These are phyloP conservation scores for Pseudachorutes palmiensis DNA, from an alignment of 1,140 invertebrate genomes.

Conservation along the genomic window DNA sequence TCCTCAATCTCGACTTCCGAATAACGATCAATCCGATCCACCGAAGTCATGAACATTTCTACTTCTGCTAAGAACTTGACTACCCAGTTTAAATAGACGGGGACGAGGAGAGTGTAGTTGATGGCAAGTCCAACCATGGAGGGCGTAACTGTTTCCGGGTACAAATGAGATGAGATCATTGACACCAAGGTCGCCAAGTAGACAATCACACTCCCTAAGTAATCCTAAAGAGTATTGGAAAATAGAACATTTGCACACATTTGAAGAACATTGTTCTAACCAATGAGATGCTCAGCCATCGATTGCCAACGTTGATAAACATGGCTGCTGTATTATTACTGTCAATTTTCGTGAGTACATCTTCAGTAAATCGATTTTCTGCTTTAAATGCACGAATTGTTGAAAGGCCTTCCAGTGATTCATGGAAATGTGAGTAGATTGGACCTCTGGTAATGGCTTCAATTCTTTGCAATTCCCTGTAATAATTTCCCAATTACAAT, in stretches of 20 bases:
- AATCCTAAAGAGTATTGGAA: conserved; percentile 53
- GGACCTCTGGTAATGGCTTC: conserved; percentile 57
- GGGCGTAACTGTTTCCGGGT: conserved; percentile 50
- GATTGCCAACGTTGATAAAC: conserved; percentile 65
- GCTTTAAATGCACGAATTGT: conserved; percentile 62
- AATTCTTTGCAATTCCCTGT: conserved; percentile 60
- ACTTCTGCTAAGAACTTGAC: conserved; percentile 69
- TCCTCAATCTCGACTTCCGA: conserved; percentile 51
- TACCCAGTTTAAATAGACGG: conserved; percentile 71
- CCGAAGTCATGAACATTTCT: conserved; percentile 68
- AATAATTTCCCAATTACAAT: conserved; percentile 10
- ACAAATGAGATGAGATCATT: conserved; percentile 49
- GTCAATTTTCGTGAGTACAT: conserved; percentile 59
- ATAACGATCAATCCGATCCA: conserved; percentile 61
- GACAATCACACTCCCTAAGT: conserved; percentile 66
- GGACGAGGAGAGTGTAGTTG: conserved; percentile 69
- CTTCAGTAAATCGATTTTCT: conserved; percentile 55
- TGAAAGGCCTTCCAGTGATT: conserved; percentile 58
- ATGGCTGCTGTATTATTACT: conserved; percentile 65
- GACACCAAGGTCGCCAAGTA: conserved; percentile 60
- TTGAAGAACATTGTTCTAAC: conserved; percentile 43
- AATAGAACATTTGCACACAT: neutral
- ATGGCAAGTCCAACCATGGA: conserved; percentile 63
- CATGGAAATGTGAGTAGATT: conserved; percentile 61
- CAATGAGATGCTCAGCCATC: conserved; percentile 71